phyloP scores from a whole-genome alignment of 2,113 vertebrate genomes.

The Brachypodius melanocephalos region DNA sequence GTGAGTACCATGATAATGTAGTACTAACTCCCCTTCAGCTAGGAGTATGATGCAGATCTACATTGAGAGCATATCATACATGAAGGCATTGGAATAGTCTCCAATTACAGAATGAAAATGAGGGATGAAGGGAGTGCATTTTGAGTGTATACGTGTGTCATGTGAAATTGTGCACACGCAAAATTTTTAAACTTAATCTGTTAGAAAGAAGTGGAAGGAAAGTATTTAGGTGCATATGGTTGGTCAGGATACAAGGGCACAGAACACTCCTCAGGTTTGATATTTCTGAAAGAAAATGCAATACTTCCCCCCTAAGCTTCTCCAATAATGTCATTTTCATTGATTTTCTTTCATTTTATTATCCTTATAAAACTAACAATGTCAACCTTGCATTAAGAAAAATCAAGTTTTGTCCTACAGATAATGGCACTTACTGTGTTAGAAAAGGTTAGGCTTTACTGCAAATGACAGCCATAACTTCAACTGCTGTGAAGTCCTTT shows the following conservation, averaged over 20 bases:
- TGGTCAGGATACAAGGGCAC: neutral
- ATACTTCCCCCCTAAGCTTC: neutral
- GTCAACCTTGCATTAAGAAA: neutral
- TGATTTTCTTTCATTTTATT: neutral
- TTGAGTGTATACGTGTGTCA: rapidly evolving
- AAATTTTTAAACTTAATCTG: neutral
- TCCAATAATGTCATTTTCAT: neutral
- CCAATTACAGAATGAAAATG: neutral
- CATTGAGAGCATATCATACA: neutral
- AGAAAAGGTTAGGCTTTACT: neutral
- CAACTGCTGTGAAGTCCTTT: neutral
- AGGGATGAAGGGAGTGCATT: neutral
- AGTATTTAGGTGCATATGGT: neutral
- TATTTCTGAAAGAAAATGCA: neutral
- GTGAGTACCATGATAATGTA: neutral
- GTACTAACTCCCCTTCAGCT: neutral
- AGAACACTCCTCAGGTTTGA: neutral
- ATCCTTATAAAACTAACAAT: neutral
- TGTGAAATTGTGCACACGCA: neutral
- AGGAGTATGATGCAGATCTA: neutral
- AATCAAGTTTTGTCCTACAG: neutral
- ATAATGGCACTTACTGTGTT: neutral
- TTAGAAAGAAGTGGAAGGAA: neutral
- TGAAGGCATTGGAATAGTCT: neutral
- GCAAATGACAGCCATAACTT: neutral